These are phyloP conservation scores for Herpetotheres cachinnans DNA, from an alignment of 2,113 vertebrate genomes.

Conservation along the genomic window DNA sequence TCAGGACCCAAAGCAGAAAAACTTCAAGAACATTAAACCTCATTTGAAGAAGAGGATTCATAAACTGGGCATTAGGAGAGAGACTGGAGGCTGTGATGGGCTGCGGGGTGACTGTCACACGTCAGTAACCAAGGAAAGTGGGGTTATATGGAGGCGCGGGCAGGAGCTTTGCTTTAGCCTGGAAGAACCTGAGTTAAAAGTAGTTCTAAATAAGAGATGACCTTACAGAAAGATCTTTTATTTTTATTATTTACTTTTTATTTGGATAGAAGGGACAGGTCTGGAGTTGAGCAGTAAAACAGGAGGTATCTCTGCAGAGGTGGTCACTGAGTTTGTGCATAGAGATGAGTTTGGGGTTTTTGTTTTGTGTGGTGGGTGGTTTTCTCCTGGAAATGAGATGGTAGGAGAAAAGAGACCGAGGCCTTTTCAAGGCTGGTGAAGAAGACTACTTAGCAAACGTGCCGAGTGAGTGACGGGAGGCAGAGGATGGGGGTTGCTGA, in stretches of 20 bases:
- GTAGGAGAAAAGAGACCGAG: neutral
- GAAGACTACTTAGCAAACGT: neutral
- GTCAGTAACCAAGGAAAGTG: neutral
- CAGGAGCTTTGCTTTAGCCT: neutral
- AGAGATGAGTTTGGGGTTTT: neutral
- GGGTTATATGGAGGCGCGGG: neutral
- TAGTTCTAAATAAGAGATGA: neutral
- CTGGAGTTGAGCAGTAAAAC: neutral
- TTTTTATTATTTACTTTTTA: neutral
- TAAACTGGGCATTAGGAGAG: neutral
- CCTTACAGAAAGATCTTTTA: neutral
- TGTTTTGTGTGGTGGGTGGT: neutral
- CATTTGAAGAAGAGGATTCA: neutral
- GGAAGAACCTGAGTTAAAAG: neutral
- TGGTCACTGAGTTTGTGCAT: neutral
- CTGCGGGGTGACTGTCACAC: neutral
- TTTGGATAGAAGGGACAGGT: neutral
- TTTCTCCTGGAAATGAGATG: neutral
- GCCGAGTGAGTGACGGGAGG: neutral
- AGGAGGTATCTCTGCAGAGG: neutral
- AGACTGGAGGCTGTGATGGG: neutral
- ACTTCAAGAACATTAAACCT: neutral
- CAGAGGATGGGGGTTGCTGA: neutral
- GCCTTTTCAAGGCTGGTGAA: neutral
- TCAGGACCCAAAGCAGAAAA: neutral